Evolutionary conservation across 1,140 invertebrate species (phyloP).

Genomic region (Atta colombica): DNA sequence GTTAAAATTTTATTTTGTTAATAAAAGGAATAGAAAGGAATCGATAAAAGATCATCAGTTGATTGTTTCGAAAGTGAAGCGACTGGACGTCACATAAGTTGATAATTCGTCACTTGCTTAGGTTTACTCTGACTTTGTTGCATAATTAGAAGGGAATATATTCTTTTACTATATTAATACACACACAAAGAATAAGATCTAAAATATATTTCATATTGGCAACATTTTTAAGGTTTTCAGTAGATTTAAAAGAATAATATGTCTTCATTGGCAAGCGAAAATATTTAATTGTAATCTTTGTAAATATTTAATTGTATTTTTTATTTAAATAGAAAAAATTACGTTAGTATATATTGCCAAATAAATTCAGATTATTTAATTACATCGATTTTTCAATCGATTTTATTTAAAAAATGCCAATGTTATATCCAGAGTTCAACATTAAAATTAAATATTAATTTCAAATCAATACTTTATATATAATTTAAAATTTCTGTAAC

Average conservation of each 20-base stretch:
- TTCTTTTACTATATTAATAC: background rate
- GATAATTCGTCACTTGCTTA: background rate
- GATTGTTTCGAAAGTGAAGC: conserved; percentile 75
- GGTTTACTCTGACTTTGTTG: background rate
- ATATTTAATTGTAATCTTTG: background rate
- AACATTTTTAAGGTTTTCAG: background rate
- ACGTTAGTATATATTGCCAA: background rate
- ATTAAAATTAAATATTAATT: background rate
- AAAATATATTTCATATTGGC: background rate
- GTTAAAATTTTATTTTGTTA: background rate
- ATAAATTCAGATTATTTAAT: background rate
- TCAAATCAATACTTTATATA: background rate
- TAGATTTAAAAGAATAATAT: too few species aligned
- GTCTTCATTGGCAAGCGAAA: background rate
- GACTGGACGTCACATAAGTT: conserved; percentile 68
- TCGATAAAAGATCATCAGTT: conserved; percentile 1
- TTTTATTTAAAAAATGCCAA: background rate
- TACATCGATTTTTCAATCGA: background rate
- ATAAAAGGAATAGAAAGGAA: conserved; percentile 34
- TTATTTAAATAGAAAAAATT: background rate
- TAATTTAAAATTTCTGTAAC: background rate
- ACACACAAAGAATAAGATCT: background rate
- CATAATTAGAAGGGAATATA: background rate
- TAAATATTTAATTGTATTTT: background rate
- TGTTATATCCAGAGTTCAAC: background rate